Evolutionary conservation across 2,888 invertebrate species (phyloP).

Genomic region (Folsomia candida): DNA sequence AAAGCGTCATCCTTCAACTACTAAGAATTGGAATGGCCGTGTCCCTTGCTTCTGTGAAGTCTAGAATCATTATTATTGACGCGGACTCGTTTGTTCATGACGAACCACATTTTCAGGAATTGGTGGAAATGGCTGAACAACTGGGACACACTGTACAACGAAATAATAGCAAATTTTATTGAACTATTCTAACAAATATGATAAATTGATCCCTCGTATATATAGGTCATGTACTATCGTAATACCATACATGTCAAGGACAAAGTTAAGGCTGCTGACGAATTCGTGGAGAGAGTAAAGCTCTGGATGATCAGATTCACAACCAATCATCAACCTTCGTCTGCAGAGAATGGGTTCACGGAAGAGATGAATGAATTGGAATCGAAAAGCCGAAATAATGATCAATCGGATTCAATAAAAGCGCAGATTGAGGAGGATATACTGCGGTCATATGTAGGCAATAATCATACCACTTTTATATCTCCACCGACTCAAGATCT

Average conservation of each 20-base stretch:
- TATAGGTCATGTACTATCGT: neutral
- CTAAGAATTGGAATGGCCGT: neutral
- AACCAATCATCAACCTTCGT: too few relatives aligned
- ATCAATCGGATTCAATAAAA: too few relatives aligned
- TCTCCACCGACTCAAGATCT: too few relatives aligned
- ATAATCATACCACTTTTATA: too few relatives aligned
- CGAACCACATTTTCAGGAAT: neutral
- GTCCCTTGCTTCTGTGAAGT: neutral
- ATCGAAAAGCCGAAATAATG: too few relatives aligned
- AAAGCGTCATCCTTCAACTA: neutral
- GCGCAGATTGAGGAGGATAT: too few relatives aligned
- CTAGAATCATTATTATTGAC: neutral
- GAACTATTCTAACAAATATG: neutral
- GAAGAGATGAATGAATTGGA: too few relatives aligned
- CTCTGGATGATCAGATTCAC: neutral
- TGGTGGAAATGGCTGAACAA: neutral
- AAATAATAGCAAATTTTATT: neutral
- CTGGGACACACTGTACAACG: neutral
- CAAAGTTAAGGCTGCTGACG: neutral
- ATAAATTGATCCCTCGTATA: too few relatives aligned
- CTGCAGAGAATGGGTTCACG: too few relatives aligned
- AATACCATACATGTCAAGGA: neutral
- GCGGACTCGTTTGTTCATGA: neutral
- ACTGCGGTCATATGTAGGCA: too few relatives aligned
- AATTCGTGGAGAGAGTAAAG: neutral